phyloP scores from a whole-genome alignment of 2,888 invertebrate species.

The Vesta saturnalis region DNA sequence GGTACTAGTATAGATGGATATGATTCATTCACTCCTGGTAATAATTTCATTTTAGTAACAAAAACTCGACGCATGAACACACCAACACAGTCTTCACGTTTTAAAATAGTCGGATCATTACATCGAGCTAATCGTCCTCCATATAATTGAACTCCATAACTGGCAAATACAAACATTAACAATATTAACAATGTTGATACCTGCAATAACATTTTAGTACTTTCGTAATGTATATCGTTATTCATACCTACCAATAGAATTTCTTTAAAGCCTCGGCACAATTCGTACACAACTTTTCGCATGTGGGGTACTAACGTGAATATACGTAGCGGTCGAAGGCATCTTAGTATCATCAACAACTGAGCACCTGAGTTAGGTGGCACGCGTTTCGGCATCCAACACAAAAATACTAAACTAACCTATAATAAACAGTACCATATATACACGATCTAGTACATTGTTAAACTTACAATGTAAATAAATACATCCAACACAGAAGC shows the following conservation, averaged over 20 bases:
- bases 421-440: conserved; percentile 54
- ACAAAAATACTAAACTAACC: conserved; percentile 94
- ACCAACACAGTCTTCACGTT: conserved; percentile 90
- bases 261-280: conserved; percentile 98
- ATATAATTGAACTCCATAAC: conserved; percentile 97
- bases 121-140: conserved; percentile 96
- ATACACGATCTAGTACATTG: too few species aligned
- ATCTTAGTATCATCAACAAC: conserved; percentile 94
- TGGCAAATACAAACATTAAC: conserved; percentile 99
- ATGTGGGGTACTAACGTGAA: conserved; percentile 99
- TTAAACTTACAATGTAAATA: conserved; percentile 94
- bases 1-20: conserved; percentile 97
- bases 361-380: conserved; percentile 95
- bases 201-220: conserved; percentile 61
- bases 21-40: conserved; percentile 82
- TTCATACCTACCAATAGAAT: conserved; percentile 81
- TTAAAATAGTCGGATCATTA: conserved; percentile 90
- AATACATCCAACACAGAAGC: conserved; percentile 97
- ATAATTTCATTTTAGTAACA: conserved; percentile 97
- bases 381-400: conserved; percentile 95
- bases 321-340: conserved; percentile 94
- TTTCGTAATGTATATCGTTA: neutral
- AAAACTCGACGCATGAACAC: conserved; percentile 95
- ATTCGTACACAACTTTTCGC: conserved; percentile 98
- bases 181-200: conserved; percentile 96